These are phyloP conservation scores for Ophioninae sp. DNA, from an alignment of 2,888 invertebrate species.

Conservation along the genomic window DNA sequence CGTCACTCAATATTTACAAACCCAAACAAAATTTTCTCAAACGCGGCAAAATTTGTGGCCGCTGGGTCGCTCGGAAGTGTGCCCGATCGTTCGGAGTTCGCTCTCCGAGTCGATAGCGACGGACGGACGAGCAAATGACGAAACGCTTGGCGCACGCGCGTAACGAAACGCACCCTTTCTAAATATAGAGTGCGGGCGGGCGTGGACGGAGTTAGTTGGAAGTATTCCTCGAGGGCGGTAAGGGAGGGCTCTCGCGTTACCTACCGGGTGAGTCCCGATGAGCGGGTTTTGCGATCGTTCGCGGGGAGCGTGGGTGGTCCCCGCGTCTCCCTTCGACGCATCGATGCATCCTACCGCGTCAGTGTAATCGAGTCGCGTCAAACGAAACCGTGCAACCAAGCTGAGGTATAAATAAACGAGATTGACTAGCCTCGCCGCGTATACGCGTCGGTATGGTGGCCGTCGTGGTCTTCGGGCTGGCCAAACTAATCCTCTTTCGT, in stretches of 20 bases:
- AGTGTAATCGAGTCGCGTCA: slow-evolving; percentile 61
- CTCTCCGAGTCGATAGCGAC: no score
- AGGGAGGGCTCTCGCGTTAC: slow-evolving; percentile 10
- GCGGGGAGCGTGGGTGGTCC: slow-evolving; percentile 57
- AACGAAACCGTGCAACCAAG: slow-evolving; percentile 47
- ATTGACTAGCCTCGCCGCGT: slow-evolving; percentile 1
- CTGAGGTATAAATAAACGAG: slow-evolving; percentile 39
- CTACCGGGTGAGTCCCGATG: slow-evolving; percentile 27
- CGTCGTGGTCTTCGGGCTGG: no score
- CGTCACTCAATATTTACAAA: no score
- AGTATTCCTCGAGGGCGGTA: slow-evolving; percentile 28
- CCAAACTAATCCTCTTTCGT: no score
- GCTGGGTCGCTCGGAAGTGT: no score
- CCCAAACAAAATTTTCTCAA: no score
- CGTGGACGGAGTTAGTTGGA: no score
- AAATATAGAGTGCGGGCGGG: slow-evolving; percentile 45
- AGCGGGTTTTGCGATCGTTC: slow-evolving; percentile 43
- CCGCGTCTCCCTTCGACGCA: slow-evolving; percentile 39
- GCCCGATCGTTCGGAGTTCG: no score
- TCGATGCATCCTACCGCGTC: slow-evolving; percentile 53
- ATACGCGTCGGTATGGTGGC: not conserved
- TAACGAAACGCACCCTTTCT: slow-evolving; percentile 40
- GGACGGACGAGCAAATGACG: slow-evolving; percentile 11
- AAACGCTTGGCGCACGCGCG: not conserved
- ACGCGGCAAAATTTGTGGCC: no score